phyloP scores from a whole-genome alignment of 2,113 vertebrate genomes.

The Chionis minor region DNA sequence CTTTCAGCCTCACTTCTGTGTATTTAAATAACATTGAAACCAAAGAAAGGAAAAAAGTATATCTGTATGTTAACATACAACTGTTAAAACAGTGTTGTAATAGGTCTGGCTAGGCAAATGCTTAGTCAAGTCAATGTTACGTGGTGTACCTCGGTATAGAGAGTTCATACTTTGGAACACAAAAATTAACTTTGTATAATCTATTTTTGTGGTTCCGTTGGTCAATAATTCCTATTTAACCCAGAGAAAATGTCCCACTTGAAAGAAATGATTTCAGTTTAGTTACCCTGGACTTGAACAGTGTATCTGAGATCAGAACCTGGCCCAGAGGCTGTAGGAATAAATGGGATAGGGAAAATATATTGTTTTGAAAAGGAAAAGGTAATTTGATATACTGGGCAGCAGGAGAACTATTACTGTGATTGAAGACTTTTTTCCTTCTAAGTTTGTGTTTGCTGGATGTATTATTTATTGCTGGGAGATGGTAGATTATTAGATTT shows the following conservation, averaged over 20 bases:
- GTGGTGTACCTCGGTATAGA: not conserved
- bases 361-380: conserved; percentile 72
- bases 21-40: not conserved
- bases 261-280: conserved; percentile 41
- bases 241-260: conserved; percentile 39
- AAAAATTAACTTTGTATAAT: conserved; percentile 10
- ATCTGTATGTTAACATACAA: fast-evolving
- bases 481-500: conserved; percentile 54
- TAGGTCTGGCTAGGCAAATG: not conserved
- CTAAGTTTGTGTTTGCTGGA: conserved; percentile 32
- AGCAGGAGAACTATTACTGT: conserved; percentile 70
- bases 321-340: conserved; percentile 36
- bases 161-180: not conserved
- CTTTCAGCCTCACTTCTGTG: not conserved
- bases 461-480: conserved; percentile 38
- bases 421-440: conserved; percentile 66
- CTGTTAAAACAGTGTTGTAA: not conserved
- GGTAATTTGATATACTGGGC: conserved; percentile 61
- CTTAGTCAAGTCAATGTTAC: not conserved
- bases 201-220: not conserved
- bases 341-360: conserved; percentile 66
- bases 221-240: conserved; percentile 42
- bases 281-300: conserved; percentile 43
- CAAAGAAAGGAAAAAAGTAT: not conserved
- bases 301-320: conserved; percentile 59